Percentiles rank a stretch among this genome's conserved stretches.
Evolutionary conservation across 2,888 invertebrate genomes (phyloP).

Genomic region (Gari tellinella): DNA sequence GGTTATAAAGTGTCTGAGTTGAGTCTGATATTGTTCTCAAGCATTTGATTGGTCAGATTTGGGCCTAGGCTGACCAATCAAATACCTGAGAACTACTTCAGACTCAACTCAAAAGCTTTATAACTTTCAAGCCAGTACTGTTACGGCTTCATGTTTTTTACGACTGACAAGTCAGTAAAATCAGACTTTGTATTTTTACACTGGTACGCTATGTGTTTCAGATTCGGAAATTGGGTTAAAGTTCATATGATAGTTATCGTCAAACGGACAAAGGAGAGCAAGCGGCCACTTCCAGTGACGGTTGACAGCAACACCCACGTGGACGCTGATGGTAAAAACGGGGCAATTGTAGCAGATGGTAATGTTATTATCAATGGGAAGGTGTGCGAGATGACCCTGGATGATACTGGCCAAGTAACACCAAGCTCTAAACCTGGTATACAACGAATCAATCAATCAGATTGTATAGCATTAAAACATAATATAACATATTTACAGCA

Average conservation of each 20-base stretch:
- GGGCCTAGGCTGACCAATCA: too few relatives aligned
- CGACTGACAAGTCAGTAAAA: too few relatives aligned
- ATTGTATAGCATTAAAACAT: too few relatives aligned
- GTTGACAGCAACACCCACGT: conserved; percentile 26
- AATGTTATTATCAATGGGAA: conserved; percentile 69
- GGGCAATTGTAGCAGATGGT: conserved; percentile 65
- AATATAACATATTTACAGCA: too few relatives aligned
- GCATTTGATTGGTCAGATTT: too few relatives aligned
- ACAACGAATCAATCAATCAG: background rate
- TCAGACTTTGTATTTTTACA: too few relatives aligned
- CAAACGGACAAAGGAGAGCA: conserved; percentile 67
- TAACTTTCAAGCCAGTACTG: too few relatives aligned
- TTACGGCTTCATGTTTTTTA: too few relatives aligned
- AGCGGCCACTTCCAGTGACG: conserved; percentile 62
- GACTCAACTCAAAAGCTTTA: too few relatives aligned
- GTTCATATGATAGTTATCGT: conserved; percentile 77
- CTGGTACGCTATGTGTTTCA: conserved; percentile 5
- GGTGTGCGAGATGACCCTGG: conserved; percentile 53
- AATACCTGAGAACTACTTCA: too few relatives aligned
- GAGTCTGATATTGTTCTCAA: too few relatives aligned
- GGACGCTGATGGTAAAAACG: conserved; percentile 76
- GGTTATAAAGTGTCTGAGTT: too few relatives aligned
- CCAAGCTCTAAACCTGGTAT: conserved; percentile 64
- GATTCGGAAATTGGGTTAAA: conserved; percentile 80
- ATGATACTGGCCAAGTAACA: conserved; percentile 58